Percentiles rank a stretch among this genome's conserved stretches.
Evolutionary conservation across 1,140 invertebrate genomes (phyloP).

Genomic region (Periplaneta americana): DNA sequence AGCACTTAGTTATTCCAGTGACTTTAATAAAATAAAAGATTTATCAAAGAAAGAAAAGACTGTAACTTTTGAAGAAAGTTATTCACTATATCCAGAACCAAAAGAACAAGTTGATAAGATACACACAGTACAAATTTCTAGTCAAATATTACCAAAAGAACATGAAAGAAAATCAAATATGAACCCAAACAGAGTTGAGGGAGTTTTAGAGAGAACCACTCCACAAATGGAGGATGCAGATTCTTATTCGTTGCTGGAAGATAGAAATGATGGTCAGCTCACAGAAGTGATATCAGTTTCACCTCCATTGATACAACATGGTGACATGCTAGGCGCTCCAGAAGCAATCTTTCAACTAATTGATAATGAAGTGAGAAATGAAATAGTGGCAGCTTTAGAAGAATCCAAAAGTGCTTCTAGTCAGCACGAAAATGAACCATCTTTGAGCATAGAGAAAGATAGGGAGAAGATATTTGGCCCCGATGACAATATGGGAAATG

Average conservation of each 20-base stretch:
- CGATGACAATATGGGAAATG: neutral
- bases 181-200: neutral
- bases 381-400: neutral
- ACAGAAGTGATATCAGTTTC: neutral
- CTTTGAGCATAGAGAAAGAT: neutral
- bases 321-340: neutral
- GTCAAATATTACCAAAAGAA: neutral
- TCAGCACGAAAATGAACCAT: neutral
- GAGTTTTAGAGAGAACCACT: neutral
- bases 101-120: neutral
- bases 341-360: neutral
- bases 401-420: neutral
- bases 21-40: neutral
- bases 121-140: neutral
- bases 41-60: neutral
- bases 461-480: neutral
- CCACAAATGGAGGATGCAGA: neutral
- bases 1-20: neutral
- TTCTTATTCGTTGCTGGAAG: neutral
- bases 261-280: neutral
- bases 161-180: neutral
- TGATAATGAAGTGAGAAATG: neutral
- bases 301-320: neutral
- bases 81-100: neutral
- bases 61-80: neutral